Percentiles rank a stretch among this genome's conserved stretches.
These are phyloP conservation scores for Tangara arthus DNA, from an alignment of 2,797 vertebrate genomes.

Conservation along the genomic window DNA sequence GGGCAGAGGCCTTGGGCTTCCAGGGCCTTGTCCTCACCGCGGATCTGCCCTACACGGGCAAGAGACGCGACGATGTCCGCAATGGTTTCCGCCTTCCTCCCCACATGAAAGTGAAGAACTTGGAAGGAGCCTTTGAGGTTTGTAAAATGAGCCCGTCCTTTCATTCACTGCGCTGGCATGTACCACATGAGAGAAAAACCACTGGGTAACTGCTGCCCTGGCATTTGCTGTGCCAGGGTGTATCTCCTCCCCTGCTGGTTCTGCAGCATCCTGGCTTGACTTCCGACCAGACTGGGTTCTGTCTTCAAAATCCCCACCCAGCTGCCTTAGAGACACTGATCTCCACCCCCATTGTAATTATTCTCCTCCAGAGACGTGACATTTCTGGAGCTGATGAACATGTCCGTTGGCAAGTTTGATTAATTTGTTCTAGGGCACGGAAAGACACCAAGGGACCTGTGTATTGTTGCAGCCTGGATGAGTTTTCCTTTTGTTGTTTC, in stretches of 20 bases:
- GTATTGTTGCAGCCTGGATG: not conserved
- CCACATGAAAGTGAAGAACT: slow-evolving; percentile 86
- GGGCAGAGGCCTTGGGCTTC: slow-evolving; percentile 84
- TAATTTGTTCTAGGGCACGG: not conserved
- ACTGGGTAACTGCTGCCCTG: not conserved
- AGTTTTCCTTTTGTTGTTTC: not conserved
- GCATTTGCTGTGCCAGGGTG: not conserved
- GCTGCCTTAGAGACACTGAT: not conserved
- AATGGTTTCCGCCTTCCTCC: slow-evolving; percentile 86
- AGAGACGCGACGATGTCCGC: slow-evolving; percentile 84
- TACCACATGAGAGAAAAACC: slow-evolving; percentile 11
- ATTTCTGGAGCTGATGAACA: not conserved
- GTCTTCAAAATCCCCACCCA: not conserved
- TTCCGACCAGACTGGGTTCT: not conserved
- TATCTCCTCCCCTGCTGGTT: not conserved
- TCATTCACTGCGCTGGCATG: not conserved
- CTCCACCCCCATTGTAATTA: not conserved
- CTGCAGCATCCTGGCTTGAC: not conserved
- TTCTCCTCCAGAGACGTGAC: not conserved
- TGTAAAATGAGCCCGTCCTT: not conserved
- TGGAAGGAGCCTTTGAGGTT: slow-evolving; percentile 85
- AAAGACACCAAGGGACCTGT: not conserved
- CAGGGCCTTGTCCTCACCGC: slow-evolving; percentile 90
- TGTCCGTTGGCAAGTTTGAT: not conserved
- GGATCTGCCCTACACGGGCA: slow-evolving; percentile 85